These are phyloP conservation scores for Celastrina argiolus DNA, from an alignment of 2,888 invertebrate species.

Conservation along the genomic window DNA sequence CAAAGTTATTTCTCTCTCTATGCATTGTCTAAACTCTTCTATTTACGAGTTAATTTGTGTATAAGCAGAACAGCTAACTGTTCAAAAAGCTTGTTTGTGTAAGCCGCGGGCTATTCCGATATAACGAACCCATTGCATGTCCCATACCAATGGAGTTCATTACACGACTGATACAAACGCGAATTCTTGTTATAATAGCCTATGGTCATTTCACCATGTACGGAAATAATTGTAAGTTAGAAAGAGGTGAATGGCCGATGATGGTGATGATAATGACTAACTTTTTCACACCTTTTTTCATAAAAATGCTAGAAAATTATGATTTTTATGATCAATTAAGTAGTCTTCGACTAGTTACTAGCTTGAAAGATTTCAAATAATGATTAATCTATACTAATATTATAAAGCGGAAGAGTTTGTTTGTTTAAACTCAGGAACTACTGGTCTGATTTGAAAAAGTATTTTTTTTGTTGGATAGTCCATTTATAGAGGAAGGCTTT, in stretches of 20 bases:
- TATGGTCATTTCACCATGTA: not conserved
- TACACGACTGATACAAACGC: constrained; percentile 33
- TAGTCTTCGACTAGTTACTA: too few relatives aligned
- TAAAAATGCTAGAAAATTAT: too few relatives aligned
- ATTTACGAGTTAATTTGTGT: not conserved
- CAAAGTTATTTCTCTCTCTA: too few relatives aligned
- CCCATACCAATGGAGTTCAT: constrained; percentile 39
- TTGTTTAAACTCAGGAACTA: too few relatives aligned
- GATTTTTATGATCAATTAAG: too few relatives aligned
- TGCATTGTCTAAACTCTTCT: not conserved
- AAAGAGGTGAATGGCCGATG: not conserved
- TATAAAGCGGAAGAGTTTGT: too few relatives aligned
- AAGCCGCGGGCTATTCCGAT: constrained; percentile 50
- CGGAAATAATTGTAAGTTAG: not conserved
- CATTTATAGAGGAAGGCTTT: too few relatives aligned
- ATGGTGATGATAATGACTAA: not conserved
- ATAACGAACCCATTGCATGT: constrained; percentile 51
- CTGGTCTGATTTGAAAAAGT: too few relatives aligned
- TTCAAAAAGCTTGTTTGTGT: constrained; percentile 53
- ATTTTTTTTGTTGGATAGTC: too few relatives aligned
- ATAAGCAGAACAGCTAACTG: constrained; percentile 35
- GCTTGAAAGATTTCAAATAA: too few relatives aligned
- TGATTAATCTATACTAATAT: too few relatives aligned
- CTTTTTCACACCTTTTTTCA: too few relatives aligned
- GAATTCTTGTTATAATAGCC: constrained; percentile 33